Base-by-base conservation (phyloP, 30 jellyfish, hydroid and myxozoan genomes). In the Morbakka virulenta region DNA sequence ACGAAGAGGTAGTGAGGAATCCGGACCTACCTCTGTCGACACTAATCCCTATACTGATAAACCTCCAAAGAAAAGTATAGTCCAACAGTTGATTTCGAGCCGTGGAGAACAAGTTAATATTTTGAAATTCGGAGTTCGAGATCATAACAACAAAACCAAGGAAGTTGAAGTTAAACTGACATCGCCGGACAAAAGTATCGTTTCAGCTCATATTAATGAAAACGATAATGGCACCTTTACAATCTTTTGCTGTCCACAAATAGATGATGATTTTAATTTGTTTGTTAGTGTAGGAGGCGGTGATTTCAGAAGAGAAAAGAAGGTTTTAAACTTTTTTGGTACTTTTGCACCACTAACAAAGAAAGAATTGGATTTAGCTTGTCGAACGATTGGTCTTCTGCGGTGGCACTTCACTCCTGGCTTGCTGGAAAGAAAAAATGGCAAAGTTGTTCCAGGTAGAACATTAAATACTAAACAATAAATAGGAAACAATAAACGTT, bases 381-480 rank as follows among this genome's bases (percentile, higher is more conserved):
- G 99, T 91, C 65, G 95, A 32, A 84, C 99, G 26, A 62, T 93
- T 51, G 82, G 99, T 49, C 79, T 93, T 20, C 66, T 93, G 1
- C 96, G 99, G 23, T 93, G 99, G 99, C 99, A 93, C 53, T 34
- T 93, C 36, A 93, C 99, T 0, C 99, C 99, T 0, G 99, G 99
- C 12, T 69, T 93, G 13, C 65, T 86, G 36, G 89, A 91, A 51
- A 87, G 77, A 4, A 81, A 83, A 52, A 78, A 77, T n/a, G 95
- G 95, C 21, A 74, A 80, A 33, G 62, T 92, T 41, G 57, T 41
- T 6, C 57, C 57, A 41, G 57, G 57, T 9, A 41, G 57, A 17
- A 41, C 57, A 17, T 41, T 41, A 6, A 41, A 41, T 6, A 41
- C 17, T 41, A 9, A 41, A 17, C 13, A 41, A 17, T 41, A 17